Conservation (phyloP, 2,113 vertebrate species). For the Aptenodytes forsteri region DNA sequence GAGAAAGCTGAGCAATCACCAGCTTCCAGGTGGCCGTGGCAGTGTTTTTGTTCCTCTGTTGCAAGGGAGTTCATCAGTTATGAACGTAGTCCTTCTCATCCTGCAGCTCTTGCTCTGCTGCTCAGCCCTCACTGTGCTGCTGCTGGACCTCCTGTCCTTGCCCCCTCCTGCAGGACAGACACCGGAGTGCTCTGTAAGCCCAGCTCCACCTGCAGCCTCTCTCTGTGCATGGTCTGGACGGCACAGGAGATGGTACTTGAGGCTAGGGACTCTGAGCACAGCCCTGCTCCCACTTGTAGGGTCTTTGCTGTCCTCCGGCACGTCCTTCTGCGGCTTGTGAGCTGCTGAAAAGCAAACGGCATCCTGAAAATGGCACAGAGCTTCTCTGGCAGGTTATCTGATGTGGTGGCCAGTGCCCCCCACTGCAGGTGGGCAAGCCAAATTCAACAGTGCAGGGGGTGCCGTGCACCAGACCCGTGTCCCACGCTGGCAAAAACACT, state of each 20-base stretch:
- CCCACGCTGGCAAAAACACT: not conserved
- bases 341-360: not conserved
- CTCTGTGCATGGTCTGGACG: not conserved
- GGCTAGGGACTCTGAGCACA: not conserved
- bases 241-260: not conserved
- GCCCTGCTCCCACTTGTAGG: not conserved
- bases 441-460: fast-evolving
- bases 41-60: not conserved
- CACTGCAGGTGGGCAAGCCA: not conserved
- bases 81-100: not conserved
- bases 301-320: not conserved
- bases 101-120: not conserved
- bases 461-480: not conserved
- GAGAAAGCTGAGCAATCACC: not conserved
- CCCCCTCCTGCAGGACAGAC: not conserved
- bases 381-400: not conserved
- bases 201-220: not conserved
- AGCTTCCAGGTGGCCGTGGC: not conserved
- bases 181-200: not conserved
- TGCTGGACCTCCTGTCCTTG: not conserved
- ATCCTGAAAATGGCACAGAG: not conserved
- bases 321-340: not conserved
- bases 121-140: not conserved
- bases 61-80: not conserved
- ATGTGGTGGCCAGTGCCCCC: not conserved